Base-by-base conservation (phyloP, 92 coral and sea anemone species). In the Phenganax stokvisi region DNA sequence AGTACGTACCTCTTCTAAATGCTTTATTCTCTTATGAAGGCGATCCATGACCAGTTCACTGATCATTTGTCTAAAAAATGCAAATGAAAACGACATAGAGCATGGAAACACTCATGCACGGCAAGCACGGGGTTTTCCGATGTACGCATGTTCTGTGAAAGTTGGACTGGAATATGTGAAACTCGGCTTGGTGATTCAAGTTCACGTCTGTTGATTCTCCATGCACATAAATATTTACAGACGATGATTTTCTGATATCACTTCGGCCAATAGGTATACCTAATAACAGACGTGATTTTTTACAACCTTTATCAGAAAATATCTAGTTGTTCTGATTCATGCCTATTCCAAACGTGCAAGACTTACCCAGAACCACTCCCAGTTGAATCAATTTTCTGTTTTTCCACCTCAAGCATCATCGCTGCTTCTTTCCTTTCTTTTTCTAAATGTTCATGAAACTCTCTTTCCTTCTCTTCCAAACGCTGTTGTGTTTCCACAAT, bases 381-480 rank as follows among this genome's bases (percentile, higher is more conserved):
- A 15, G 73, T n/a, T 63, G 83, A 62, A 53, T 89, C 88, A 31
- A 91, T 93, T 72, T 91, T 88, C 77, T 90, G 92, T 47, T 90
- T 83, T 62, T 92, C 99, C 57, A 89, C 88, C 79, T 92, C 96
- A 80, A 88, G 80, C 76, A 91, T 55, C 62, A 90, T 61, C 87
- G 81, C 8, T 92, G 88, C 54, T 81, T 86, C 54, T 90, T 90
- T 77, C 86, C 87, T 81, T 87, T 93, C 87, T 88, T 86, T 84
- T 96, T 85, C 88, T 68, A 90, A 63, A 77, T 80, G 86, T 56
- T 84, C 85, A n/a, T 72, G 69, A 74, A 89, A 90, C 80, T 82
- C 88, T 52, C 69, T 77, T 66, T 91, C 92, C 71, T 87, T 89
- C 17, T 84, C 85, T 60, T 88, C 89, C 85, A 89, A 65, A 28